Conservation (phyloP, 2,888 invertebrate species). For the Drosophila leonis region DNA sequence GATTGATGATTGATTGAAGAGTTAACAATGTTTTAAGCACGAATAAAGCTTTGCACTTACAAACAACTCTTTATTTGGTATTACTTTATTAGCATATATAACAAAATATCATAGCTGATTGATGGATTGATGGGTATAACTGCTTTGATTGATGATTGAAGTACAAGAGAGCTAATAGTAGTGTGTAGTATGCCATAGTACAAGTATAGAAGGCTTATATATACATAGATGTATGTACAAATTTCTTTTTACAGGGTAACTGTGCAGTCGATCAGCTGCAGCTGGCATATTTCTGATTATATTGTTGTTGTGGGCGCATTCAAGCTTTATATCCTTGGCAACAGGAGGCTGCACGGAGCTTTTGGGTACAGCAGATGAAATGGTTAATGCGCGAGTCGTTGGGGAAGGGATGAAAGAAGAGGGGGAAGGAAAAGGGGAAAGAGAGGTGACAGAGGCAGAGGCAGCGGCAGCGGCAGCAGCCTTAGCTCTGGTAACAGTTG, state of each 20-base stretch:
- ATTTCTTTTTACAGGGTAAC: slow-evolving; percentile 15
- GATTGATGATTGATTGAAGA: neutral
- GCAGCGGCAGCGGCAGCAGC: neutral
- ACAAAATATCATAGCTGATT: neutral
- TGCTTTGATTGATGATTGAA: neutral
- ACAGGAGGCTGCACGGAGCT: slow-evolving; percentile 35
- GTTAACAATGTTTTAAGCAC: neutral
- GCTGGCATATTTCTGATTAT: slow-evolving; percentile 21
- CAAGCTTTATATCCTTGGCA: slow-evolving; percentile 29
- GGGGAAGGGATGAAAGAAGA: slow-evolving; percentile 1
- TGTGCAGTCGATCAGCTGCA: slow-evolving; percentile 17
- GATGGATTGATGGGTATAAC: neutral
- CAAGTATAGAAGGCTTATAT: no score
- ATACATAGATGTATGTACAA: neutral
- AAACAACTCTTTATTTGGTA: neutral
- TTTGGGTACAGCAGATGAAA: slow-evolving; percentile 50
- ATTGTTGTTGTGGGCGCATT: slow-evolving; percentile 33
- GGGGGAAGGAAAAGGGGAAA: neutral
- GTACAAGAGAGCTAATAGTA: neutral
- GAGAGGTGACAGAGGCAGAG: neutral
- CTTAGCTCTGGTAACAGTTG: slow-evolving; percentile 48
- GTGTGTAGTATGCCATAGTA: no score
- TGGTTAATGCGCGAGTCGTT: slow-evolving; percentile 47
- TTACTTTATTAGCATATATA: neutral
- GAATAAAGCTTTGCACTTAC: neutral